Evolutionary conservation across 2,797 vertebrate species (phyloP), one percentile per base, ranked within the genome.

Genomic region (Diceros bicornis): DNA sequence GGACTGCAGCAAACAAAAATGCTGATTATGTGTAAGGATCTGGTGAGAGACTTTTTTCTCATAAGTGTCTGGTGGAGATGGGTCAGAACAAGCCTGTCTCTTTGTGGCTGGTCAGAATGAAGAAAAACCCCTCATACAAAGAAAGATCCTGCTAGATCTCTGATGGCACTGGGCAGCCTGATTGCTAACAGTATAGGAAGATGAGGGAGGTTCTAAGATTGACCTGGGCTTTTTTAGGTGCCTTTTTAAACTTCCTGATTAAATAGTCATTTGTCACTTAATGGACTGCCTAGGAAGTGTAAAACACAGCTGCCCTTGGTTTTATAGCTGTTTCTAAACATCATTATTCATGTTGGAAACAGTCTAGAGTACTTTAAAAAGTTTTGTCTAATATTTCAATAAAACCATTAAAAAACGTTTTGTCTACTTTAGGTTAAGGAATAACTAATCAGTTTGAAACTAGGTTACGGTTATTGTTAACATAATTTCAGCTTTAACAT

Each of bases 51-150:
- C 59, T 86, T 94, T 77, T 84, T 96, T 89, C 86, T 93, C 47
- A 20, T 89, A 94, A 97, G 37, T 94, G 82, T 18, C 86, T 95
- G 61, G 25, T 68, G 62, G 82, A 97, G 93, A 92, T 97, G 96
- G 81, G 94, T 96, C 90, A 86, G 88, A 91, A 89, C 94, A 98
- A 96, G 92, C 92, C 89, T 92, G 9, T 89, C 89, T 97, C 72
- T 96, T 74, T 92, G 74, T 77, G 66, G 44, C 91, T 94, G 47
- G 41, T 57, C 59, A 77, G 61, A 92, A 37, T 44, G 34, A 23
- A 89, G 44, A 83, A 88, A 72, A 61, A 79, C 8, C 66, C 59
- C 27, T 68, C 10, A 17, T 52, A 6, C 72, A 68, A 81, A 74
- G 62, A 78, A 41, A 88, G 69, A 84, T 74, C 57, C 68, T 88